Conservation (phyloP, 2,113 vertebrate genomes). For the Melanerpes formicivorus region DNA sequence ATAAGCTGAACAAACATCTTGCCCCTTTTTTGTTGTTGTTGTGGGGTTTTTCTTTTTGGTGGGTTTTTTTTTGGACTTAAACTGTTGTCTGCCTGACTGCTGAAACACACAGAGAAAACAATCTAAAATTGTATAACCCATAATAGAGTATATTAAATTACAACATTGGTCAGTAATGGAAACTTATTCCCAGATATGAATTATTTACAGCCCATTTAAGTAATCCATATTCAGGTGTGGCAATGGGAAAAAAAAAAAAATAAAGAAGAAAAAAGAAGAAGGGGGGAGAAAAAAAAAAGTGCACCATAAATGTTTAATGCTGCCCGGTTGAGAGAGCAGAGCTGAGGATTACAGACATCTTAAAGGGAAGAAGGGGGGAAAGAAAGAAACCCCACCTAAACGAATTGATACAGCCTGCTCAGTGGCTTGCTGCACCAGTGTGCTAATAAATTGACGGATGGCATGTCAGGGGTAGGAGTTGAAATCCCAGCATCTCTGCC, state of each 20-base stretch:
- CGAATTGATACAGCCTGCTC: constrained; percentile 79
- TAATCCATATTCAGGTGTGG: constrained; percentile 99
- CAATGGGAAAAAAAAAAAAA: constrained; percentile 73
- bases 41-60: no score
- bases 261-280: constrained; percentile 55
- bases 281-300: constrained; percentile 75
- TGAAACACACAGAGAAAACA: constrained; percentile 85
- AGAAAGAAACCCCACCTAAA: constrained; percentile 36
- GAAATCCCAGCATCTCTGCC: constrained; percentile 81
- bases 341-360: constrained; percentile 85
- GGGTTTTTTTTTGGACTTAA: constrained; percentile 61
- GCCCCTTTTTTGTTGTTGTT: constrained; percentile 59
- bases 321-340: constrained; percentile 84
- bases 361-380: constrained; percentile 61
- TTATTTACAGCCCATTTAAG: constrained; percentile 99
- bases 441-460: constrained; percentile 87
- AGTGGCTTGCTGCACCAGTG: constrained; percentile 79
- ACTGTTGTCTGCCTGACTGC: constrained; percentile 80
- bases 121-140: constrained; percentile 85
- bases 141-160: constrained; percentile 98
- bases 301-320: constrained; percentile 92
- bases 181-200: constrained; percentile 97
- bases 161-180: constrained; percentile 92
- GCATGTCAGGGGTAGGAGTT: constrained; percentile 76
- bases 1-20: constrained; percentile 80